Evolutionary conservation across 2,113 vertebrate genomes (phyloP), one percentile per base, ranked within the genome.

Genomic region (Cricetomys ansorgei): DNA sequence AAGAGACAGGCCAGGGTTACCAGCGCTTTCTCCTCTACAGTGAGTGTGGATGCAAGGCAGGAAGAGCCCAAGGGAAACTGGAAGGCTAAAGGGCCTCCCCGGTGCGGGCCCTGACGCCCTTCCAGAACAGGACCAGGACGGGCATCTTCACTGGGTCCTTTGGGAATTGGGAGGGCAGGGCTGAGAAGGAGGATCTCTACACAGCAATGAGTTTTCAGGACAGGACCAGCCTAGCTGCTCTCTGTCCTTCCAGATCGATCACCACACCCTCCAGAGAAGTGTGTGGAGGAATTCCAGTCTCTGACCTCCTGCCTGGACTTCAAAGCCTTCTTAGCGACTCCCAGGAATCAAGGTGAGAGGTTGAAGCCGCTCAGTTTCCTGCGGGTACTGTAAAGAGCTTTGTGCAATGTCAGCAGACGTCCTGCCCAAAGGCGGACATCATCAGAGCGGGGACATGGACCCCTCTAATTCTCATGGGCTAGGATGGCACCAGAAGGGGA

Each of bases 11-110:
- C 40, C 95, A 97, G 37, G 97, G 96, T 25, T 98, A 98, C 86
- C 92, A 97, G 70, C 98, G 98, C 80, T 97, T 98, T 53, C 98
- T 98, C 62, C 85, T 98, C 34, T 98, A 98, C 72, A 97, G 98
- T 98, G 95, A 98, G 98, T 98, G 25, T 83, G 76, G 80, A 27
- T 55, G 37, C 25, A 5, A 75, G 23, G 77, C 70, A 92, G 72
- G 65, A 70, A n/a, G 67, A 23, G 9, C 9, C 55, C 8, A 2
- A 64, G 57, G 81, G 59, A 50, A 50, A 45, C 57, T 34, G 34
- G 67, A 31, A 17, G 27, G 80, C 62, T 81, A 6, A 25, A n/a
- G 15, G n/a, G 48, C 9, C 72, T 37, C 34, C 53, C 65, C 16
- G 69, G 27, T 48, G 73, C n/a, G n/a, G n/a, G n/a, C n/a, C n/a